Evolutionary conservation across 2,113 vertebrate genomes (phyloP), one percentile per base, ranked within the genome.

Genomic region (Myiagra hebetior): DNA sequence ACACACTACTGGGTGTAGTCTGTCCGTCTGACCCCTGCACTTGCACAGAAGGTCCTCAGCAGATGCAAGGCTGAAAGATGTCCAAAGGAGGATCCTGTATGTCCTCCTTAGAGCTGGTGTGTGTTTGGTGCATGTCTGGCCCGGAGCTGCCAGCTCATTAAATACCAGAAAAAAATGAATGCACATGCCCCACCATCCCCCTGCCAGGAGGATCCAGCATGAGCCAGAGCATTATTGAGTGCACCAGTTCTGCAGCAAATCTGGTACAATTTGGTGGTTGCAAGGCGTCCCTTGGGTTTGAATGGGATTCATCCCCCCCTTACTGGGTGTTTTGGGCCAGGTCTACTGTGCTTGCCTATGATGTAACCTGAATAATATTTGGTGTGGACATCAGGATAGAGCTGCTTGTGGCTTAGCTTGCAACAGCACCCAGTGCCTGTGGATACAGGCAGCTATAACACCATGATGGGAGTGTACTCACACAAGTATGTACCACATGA

Each of bases 381-480:
- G 27, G 8, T 24, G 22, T 49, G 63, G 23, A 26, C 15, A 26
- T 39, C 67, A 67, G 46, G 53, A 22, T 8, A 55, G 33, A 79
- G 28, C 33, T 89, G 60, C 6, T 22, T 59, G 67, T 27, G 60
- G 56, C 37, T 91, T 10, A 59, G 35, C 8, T 57, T 49, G 68
- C 49, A 76, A 23, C 27, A 74, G 65, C 53, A 20, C 19, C 20
- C 31, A 28, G 42, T 24, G 23, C n/a, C 17, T 26, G 27, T 19
- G 39, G 49, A 4, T 33, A 10, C 28, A 64, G 59, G 44, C 2
- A 21, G 28, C 30, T 76, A 68, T 60, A 41, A 42, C 56, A 31
- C 21, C 27, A 35, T 0, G 0, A 35, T 0, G 0, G 24, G 41
- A 41, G 21, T n/a, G 44, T 31, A 1, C 50, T 42, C 23, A 44